These are phyloP conservation scores for Ophthalmotilapia sp. DNA, from an alignment of 2,113 vertebrate species.

Conservation along the genomic window DNA sequence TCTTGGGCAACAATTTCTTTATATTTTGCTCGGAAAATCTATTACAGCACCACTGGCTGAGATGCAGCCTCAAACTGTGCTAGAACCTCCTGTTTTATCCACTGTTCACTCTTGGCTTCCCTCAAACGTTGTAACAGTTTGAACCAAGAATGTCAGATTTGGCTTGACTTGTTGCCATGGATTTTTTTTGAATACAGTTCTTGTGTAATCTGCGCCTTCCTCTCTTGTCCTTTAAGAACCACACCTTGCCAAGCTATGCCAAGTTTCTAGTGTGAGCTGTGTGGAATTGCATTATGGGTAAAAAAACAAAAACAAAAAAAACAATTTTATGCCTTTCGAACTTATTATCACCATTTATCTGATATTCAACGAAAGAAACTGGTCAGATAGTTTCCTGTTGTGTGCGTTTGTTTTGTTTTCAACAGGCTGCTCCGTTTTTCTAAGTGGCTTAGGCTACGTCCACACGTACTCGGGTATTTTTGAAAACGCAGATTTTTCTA, in stretches of 20 bases:
- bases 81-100: not conserved
- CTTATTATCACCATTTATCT: not conserved
- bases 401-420: not conserved
- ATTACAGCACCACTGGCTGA: not conserved
- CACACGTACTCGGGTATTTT: too few species aligned
- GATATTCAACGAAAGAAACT: accelerated
- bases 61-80: not conserved
- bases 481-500: too few species aligned
- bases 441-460: not conserved
- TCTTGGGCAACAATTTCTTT: not conserved
- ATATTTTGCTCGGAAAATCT: not conserved
- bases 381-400: not conserved
- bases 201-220: not conserved
- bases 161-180: not conserved
- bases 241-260: not conserved
- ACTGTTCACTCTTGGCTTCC: not conserved
- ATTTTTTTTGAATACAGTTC: not conserved
- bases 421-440: not conserved
- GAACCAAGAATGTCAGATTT: not conserved
- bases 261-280: not conserved
- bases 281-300: not conserved
- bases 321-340: not conserved
- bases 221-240: not conserved
- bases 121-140: not conserved
- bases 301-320: accelerated